phyloP scores from a whole-genome alignment of 1,140 invertebrate genomes.

The Yoshiicerus persimilis region DNA sequence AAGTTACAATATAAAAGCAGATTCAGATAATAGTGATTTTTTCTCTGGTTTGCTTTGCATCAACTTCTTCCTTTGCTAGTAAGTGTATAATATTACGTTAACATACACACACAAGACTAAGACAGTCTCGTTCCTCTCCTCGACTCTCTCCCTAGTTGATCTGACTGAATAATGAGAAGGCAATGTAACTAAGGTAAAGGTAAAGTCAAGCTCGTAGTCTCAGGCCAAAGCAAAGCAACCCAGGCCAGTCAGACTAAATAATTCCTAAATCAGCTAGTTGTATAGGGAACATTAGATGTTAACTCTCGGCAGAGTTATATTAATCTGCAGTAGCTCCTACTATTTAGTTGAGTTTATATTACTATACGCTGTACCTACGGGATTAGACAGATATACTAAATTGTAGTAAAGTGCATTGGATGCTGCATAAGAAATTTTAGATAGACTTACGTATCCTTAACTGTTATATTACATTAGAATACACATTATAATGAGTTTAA shows the following conservation, averaged over 20 bases:
- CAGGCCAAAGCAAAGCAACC: neutral
- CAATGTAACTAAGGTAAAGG: neutral
- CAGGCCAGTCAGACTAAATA: neutral
- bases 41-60: neutral
- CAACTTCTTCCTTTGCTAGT: neutral
- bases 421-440: neutral
- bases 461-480: neutral
- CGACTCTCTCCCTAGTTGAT: neutral
- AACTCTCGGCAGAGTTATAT: neutral
- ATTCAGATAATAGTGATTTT: neutral
- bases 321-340: neutral
- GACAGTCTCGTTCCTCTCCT: neutral
- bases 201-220: neutral
- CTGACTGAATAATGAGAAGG: neutral
- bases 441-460: neutral
- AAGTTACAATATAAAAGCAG: neutral
- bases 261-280: neutral
- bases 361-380: neutral
- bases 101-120: neutral
- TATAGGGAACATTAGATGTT: too few species aligned
- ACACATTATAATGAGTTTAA: neutral
- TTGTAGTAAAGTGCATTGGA: neutral
- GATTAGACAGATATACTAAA: neutral
- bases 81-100: neutral
- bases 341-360: neutral